A percentile compares a stretch with the other conserved stretches of the same genome.
These are phyloP conservation scores for Dendrocopos noguchii DNA, from an alignment of 2,113 vertebrate species.

Conservation along the genomic window DNA sequence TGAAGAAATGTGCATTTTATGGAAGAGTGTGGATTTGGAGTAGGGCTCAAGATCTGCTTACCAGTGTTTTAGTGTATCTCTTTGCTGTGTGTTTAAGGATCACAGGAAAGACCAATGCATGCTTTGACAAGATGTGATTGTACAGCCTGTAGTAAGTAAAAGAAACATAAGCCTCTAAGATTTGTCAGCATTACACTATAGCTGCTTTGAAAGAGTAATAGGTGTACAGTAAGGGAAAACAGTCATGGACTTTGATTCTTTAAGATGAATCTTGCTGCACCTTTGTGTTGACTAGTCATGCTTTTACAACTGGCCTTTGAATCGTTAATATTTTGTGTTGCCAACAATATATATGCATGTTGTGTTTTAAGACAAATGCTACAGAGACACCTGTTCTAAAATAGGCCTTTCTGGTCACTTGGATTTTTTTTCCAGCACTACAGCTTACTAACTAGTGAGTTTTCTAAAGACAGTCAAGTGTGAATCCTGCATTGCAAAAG, in stretches of 20 bases:
- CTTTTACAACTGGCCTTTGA: neutral
- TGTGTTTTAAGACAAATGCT: neutral
- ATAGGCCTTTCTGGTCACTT: neutral
- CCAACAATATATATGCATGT: neutral
- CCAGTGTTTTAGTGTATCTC: neutral
- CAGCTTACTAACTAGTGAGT: neutral
- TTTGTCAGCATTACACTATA: neutral
- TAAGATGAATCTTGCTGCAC: neutral
- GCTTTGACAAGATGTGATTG: fast-evolving
- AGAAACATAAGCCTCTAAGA: neutral
- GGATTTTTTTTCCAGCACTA: neutral
- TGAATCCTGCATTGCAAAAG: neutral
- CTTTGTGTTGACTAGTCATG: neutral
- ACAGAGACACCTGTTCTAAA: neutral
- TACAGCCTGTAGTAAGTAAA: neutral
- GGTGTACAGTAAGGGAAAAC: neutral
- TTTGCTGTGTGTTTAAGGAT: neutral
- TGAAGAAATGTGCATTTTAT: neutral
- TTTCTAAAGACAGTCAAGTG: neutral
- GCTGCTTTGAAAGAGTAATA: neutral
- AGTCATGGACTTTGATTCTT: neutral
- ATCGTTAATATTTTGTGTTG: neutral
- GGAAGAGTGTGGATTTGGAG: neutral
- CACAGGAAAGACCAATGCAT: fast-evolving
- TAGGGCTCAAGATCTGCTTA: neutral